Percentiles rank a stretch among this genome's conserved stretches.
Conservation (phyloP, 2,113 vertebrate species). For the Egretta garzetta region DNA sequence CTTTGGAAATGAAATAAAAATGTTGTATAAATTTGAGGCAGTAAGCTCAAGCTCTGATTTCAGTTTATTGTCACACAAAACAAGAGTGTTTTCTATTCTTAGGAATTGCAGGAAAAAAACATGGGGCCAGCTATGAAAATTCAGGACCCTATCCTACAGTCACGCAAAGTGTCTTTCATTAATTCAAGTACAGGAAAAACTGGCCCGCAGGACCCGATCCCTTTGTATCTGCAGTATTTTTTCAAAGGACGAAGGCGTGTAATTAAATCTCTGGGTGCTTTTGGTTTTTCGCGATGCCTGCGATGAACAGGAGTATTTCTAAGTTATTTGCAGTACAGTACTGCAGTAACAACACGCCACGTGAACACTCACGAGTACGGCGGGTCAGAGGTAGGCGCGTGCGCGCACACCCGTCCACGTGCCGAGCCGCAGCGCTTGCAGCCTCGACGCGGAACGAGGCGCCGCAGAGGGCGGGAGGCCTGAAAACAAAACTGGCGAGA, state of each 20-base stretch:
- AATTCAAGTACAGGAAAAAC: background rate
- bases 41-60: background rate
- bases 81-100: background rate
- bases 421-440: too few relatives aligned
- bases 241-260: rapidly evolving
- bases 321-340: rapidly evolving
- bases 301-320: background rate
- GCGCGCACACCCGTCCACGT: rapidly evolving
- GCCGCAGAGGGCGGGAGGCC: rapidly evolving
- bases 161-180: background rate
- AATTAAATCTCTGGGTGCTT: background rate
- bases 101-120: background rate
- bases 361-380: rapidly evolving
- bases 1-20: background rate
- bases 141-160: background rate
- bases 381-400: rapidly evolving
- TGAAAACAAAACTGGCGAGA: background rate
- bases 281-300: background rate
- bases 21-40: background rate
- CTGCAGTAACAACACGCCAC: rapidly evolving
- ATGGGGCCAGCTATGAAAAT: background rate
- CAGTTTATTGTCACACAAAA: background rate
- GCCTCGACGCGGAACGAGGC: rapidly evolving
- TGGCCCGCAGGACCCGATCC: background rate
- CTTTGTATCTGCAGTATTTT: background rate